Base-by-base conservation (phyloP, 2,888 invertebrate species). In the Acrocyrtus sp. region DNA sequence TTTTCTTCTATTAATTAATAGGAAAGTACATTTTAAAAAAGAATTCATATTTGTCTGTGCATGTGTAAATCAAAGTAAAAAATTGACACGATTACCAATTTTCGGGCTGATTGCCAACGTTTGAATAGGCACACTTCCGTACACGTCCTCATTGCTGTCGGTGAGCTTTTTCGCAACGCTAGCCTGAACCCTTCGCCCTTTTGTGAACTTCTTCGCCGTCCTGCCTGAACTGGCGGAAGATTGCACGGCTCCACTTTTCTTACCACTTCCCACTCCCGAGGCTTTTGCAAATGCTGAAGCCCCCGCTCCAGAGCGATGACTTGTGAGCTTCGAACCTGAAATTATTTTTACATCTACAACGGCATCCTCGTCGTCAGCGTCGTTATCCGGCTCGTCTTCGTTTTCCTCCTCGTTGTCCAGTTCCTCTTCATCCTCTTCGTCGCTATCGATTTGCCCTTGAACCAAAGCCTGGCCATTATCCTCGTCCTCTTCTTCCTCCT, bases 81-180 rank as follows among this genome's bases (percentile, higher is more conserved):
- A 62, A 63, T 69, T 62, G 50, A 72, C 72, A 51, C 72, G 72
- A 58, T 62, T 76, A 78, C 78, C 76, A 73, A 75, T 76, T 78
- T 76, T 74, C 15, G 76, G 78, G 63, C 73, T 76, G 61, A 78
- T 75, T 41, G 75, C 72, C 22, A 76, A 57, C 12, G 76, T 73
- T 70, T 78, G 78, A 29, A 78, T 61, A 27, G 78, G 77, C 5
- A 78, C 68, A 61, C 78, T 78, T n/a, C 78, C 78, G 58, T 80
- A 80, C 26, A 78, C 78, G 63, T 80, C 75, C 63, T 80, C 80
- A 51, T 80, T 78, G 69, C 80, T 80, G 47, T 78, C 76, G 15
- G 51, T 69, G 29, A 76, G 67, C 15, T 34, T 56, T 29, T 45
- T 45, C 15, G 65, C n/a, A n/a, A n/a, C n/a, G n/a, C n/a, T n/a